Evolutionary conservation across 2,797 vertebrate genomes (phyloP).

Genomic region (Siniperca obscura): DNA sequence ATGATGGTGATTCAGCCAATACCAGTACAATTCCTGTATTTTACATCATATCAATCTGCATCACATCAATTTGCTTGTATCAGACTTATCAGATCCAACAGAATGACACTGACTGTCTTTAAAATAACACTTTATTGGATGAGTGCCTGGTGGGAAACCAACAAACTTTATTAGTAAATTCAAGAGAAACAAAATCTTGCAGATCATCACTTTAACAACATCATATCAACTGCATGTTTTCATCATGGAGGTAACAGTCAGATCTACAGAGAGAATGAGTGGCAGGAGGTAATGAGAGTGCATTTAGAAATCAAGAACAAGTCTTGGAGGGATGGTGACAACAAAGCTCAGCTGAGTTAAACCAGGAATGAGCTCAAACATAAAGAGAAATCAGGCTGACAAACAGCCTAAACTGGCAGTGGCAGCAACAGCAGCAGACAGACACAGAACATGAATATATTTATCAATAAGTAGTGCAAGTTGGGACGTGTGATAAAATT

Average conservation of each 20-base stretch:
- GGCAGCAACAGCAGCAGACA: constrained; percentile 41
- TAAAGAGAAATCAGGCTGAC: constrained; percentile 41
- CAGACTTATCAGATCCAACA: constrained; percentile 1
- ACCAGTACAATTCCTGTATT: no score
- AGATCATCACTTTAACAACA: background rate
- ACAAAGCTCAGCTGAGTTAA: constrained; percentile 27
- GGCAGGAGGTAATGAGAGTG: constrained; percentile 13
- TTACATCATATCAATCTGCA: background rate
- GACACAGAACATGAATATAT: constrained; percentile 54
- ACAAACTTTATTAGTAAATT: background rate
- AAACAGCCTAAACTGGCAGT: constrained; percentile 40
- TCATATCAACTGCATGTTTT: background rate
- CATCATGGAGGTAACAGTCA: constrained; percentile 1
- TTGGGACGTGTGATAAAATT: constrained; percentile 42
- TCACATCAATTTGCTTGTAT: background rate
- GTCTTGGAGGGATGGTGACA: constrained; percentile 15
- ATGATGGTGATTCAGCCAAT: background rate
- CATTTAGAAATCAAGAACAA: constrained; percentile 16
- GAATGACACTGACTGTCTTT: background rate
- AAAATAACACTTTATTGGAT: background rate
- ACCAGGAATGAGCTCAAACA: constrained; percentile 39
- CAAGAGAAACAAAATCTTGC: background rate
- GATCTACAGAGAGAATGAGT: constrained; percentile 5
- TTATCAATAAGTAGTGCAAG: constrained; percentile 45
- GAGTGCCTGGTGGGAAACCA: background rate